Percentiles rank a stretch among this genome's conserved stretches.
phyloP scores from a whole-genome alignment of 2,797 vertebrate genomes.

The Antrozous pallidus region DNA sequence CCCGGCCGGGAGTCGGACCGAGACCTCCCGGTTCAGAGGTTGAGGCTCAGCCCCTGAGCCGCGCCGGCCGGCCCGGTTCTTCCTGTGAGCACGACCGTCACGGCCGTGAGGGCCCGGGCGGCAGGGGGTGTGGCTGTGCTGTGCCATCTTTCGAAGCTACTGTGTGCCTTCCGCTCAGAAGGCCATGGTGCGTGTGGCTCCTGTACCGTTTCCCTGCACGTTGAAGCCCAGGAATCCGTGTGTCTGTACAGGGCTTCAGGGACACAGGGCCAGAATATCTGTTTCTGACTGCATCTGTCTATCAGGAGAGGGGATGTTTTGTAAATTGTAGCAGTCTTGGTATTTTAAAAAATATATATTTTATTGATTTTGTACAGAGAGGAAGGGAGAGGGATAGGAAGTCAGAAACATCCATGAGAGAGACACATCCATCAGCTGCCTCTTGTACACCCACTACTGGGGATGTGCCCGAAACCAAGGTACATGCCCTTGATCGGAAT shows the following conservation, averaged over 20 bases:
- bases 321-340: background rate
- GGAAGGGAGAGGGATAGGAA: too few relatives aligned
- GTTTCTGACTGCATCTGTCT: background rate
- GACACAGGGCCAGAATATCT: background rate
- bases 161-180: background rate
- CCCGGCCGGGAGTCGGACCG: too few relatives aligned
- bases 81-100: background rate
- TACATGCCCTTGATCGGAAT: too few relatives aligned
- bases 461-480: too few relatives aligned
- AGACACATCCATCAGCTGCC: too few relatives aligned
- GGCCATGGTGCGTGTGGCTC: background rate
- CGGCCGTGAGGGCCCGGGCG: rapidly evolving
- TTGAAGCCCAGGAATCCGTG: background rate
- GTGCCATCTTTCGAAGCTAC: background rate
- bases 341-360: too few relatives aligned
- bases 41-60: too few relatives aligned
- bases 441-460: too few relatives aligned
- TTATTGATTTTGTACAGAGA: too few relatives aligned
- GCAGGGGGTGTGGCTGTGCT: background rate
- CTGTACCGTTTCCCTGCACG: background rate
- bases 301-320: background rate
- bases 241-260: background rate
- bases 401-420: too few relatives aligned
- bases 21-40: too few relatives aligned
- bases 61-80: background rate